A percentile compares a stretch with the other conserved stretches of the same genome.
Evolutionary conservation across 1,140 invertebrate genomes (phyloP).

Genomic region (Ceratosolen fusciceps): DNA sequence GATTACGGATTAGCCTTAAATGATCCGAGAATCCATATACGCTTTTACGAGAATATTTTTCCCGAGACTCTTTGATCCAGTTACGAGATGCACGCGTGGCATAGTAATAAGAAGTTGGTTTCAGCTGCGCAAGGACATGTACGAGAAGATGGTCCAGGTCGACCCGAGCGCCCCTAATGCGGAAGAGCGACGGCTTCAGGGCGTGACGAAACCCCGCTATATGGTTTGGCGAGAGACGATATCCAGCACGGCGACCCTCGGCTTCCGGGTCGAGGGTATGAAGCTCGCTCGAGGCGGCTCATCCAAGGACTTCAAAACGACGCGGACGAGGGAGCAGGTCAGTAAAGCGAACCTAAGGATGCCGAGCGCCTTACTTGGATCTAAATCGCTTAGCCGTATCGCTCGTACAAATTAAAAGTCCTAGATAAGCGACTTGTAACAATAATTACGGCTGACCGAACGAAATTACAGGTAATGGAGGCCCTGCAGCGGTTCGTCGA

Average conservation of each 20-base stretch:
- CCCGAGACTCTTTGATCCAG: too few relatives aligned
- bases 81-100: too few relatives aligned
- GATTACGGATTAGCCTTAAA: too few relatives aligned
- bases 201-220: conserved; percentile 95
- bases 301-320: conserved; percentile 97
- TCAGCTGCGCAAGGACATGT: conserved; percentile 85
- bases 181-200: conserved; percentile 90
- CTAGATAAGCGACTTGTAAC: too few relatives aligned
- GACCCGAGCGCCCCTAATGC: conserved; percentile 90
- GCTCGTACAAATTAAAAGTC: too few relatives aligned
- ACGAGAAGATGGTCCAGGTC: conserved; percentile 98
- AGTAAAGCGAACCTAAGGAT: too few relatives aligned
- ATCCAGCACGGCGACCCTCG: conserved; percentile 93
- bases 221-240: conserved; percentile 99
- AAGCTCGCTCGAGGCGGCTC: conserved; percentile 89
- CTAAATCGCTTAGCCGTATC: too few relatives aligned
- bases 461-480: conserved; percentile 79
- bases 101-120: too few relatives aligned
- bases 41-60: too few relatives aligned
- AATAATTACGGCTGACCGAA: too few relatives aligned
- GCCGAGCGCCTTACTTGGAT: too few relatives aligned
- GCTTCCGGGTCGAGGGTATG: conserved; percentile 97
- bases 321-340: conserved; percentile 83
- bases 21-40: too few relatives aligned
- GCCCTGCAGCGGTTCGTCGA: conserved; percentile 88